phyloP scores from a whole-genome alignment of 2,888 invertebrate genomes.

The Ptychoptera albimana region DNA sequence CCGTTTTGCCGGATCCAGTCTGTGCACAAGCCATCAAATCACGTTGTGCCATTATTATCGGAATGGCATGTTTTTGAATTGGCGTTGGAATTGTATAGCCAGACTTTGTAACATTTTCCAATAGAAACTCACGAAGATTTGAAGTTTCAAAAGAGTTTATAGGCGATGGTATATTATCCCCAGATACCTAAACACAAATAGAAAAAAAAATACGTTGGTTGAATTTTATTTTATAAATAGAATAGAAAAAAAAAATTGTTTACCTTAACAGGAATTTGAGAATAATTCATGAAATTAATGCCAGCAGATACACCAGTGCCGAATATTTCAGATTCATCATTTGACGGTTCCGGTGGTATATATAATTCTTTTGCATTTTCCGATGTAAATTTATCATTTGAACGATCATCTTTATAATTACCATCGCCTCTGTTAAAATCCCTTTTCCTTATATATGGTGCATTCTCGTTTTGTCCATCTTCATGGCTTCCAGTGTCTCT shows the following conservation, averaged over 20 bases:
- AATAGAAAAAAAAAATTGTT: constrained; percentile 17
- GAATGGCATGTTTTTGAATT: constrained; percentile 82
- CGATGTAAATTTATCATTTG: constrained; percentile 11
- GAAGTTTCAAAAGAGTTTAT: constrained; percentile 56
- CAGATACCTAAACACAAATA: constrained; percentile 40
- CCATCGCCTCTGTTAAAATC: constrained; percentile 6
- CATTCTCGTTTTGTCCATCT: not conserved
- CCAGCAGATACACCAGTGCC: constrained; percentile 56
- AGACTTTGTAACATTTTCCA: constrained; percentile 62
- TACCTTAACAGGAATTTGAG: constrained; percentile 76
- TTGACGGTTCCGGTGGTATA: constrained; percentile 56
- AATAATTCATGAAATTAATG: constrained; percentile 84
- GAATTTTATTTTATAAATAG: not conserved
- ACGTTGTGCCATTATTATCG: constrained; percentile 58
- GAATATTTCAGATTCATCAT: constrained; percentile 54
- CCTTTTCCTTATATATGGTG: not conserved
- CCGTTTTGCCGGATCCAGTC: constrained; percentile 93
- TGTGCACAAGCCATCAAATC: constrained; percentile 97
- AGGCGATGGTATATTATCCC: constrained; percentile 46
- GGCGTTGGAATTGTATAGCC: constrained; percentile 81
- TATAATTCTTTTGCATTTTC: constrained; percentile 47
- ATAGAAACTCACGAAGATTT: constrained; percentile 47
- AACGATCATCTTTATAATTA: not conserved
- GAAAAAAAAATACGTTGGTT: not conserved
- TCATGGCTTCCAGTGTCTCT: not conserved